Conservation (phyloP, 2,888 invertebrate genomes). For the Marasmarcha lunaedactyla region DNA sequence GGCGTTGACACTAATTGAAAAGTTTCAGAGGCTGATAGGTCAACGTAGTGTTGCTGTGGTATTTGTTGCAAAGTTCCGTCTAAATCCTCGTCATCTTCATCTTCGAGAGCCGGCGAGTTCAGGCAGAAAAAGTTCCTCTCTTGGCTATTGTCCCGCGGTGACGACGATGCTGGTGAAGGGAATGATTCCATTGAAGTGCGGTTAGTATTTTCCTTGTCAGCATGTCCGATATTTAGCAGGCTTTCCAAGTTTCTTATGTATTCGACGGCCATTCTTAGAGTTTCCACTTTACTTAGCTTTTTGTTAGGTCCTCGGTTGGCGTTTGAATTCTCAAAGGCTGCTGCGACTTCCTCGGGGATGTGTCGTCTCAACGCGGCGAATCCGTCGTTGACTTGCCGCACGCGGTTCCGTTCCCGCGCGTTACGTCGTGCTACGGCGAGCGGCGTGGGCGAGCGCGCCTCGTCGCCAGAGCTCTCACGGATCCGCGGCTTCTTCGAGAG, state of each 20-base stretch:
- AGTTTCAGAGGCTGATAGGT: slow-evolving; percentile 70
- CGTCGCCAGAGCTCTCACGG: slow-evolving; percentile 56
- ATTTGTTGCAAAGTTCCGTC: slow-evolving; percentile 54
- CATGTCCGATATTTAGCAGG: slow-evolving; percentile 76
- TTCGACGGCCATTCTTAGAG: slow-evolving; percentile 89
- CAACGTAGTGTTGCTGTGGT: slow-evolving; percentile 69
- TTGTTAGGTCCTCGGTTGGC: slow-evolving; percentile 77
- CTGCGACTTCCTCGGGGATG: slow-evolving; percentile 85
- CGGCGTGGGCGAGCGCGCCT: slow-evolving; percentile 73
- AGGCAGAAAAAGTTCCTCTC: slow-evolving; percentile 60
- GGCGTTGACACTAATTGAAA: slow-evolving; percentile 74
- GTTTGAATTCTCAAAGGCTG: slow-evolving; percentile 75
- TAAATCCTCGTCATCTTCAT: slow-evolving; percentile 59
- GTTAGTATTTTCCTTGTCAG: slow-evolving; percentile 59
- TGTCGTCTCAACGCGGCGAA: slow-evolving; percentile 89
- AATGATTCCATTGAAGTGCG: slow-evolving; percentile 57
- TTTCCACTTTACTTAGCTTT: slow-evolving; percentile 90
- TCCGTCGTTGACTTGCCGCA: slow-evolving; percentile 92
- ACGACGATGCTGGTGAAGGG: slow-evolving; percentile 63
- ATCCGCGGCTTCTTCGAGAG: slow-evolving; percentile 42
- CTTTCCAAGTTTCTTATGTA: slow-evolving; percentile 87
- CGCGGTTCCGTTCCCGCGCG: slow-evolving; percentile 92
- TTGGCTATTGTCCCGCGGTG: slow-evolving; percentile 61
- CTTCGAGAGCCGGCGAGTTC: slow-evolving; percentile 54
- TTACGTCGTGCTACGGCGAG: slow-evolving; percentile 89